phyloP scores from a whole-genome alignment of 2,113 vertebrate species.

The Pelmatolapia mariae region DNA sequence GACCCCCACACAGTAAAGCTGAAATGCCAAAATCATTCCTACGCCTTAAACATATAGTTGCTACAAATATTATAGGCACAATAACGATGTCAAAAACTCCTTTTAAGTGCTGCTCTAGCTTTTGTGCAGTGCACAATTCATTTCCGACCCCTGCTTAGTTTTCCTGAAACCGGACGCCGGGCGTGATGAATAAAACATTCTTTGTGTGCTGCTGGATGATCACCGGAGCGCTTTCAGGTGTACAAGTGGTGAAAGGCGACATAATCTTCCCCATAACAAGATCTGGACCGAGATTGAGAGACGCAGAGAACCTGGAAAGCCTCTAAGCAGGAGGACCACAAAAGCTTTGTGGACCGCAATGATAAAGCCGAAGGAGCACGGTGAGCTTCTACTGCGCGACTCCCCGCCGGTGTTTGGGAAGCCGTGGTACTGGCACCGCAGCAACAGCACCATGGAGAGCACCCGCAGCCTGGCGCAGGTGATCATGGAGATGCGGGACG shows the following conservation, averaged over 20 bases:
- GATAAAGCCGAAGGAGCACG: constrained; percentile 33
- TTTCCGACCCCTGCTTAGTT: constrained; percentile 60
- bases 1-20: not conserved
- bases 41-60: not conserved
- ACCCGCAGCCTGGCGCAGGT: constrained; percentile 73
- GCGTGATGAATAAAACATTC: constrained; percentile 86
- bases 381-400: not conserved
- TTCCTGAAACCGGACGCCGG: constrained; percentile 78
- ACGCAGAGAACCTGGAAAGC: not conserved
- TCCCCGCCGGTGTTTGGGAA: constrained; percentile 54
- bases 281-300: constrained; percentile 61
- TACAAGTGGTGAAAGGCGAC: constrained; percentile 73
- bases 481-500: constrained; percentile 81
- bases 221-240: constrained; percentile 63
- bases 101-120: not conserved
- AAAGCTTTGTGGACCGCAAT: constrained; percentile 23
- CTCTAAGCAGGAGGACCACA: not conserved
- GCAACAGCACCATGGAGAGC: constrained; percentile 74
- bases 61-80: not conserved
- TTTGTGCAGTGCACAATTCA: constrained; percentile 39
- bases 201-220: constrained; percentile 54
- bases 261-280: constrained; percentile 53
- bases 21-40: not conserved
- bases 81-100: not conserved
- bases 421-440: constrained; percentile 67